Evolutionary conservation across 2,888 invertebrate genomes (phyloP).

Genomic region (Arrhopalites spinosus): DNA sequence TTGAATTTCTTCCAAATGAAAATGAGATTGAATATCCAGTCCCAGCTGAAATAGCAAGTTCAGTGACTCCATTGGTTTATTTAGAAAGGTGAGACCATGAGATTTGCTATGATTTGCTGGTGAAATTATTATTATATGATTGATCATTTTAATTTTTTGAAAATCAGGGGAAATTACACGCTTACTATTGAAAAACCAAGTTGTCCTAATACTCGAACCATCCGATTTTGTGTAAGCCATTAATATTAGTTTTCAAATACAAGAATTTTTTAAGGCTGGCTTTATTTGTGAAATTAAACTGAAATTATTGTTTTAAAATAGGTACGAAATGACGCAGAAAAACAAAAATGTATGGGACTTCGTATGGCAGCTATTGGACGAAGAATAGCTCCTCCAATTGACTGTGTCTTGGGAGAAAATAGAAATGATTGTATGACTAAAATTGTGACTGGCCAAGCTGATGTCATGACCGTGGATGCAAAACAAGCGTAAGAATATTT

Average conservation of each 20-base stretch:
- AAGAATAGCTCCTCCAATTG: conserved; percentile 77
- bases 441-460: conserved; percentile 68
- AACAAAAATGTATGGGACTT: conserved; percentile 75
- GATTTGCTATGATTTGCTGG: too few relatives aligned
- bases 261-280: too few relatives aligned
- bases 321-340: conserved; percentile 68
- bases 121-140: too few relatives aligned
- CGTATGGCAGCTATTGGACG: conserved; percentile 75
- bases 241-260: too few relatives aligned
- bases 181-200: conserved; percentile 59
- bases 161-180: conserved; percentile 59
- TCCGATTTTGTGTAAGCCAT: conserved; percentile 72
- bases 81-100: too few relatives aligned
- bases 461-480: conserved; percentile 73
- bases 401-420: conserved; percentile 71
- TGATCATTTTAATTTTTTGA: too few relatives aligned
- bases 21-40: conserved; percentile 53
- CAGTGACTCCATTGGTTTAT: conserved; percentile 51
- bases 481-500: conserved; percentile 72
- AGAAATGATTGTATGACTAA: conserved; percentile 73
- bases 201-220: conserved; percentile 57
- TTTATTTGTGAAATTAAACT: too few relatives aligned
- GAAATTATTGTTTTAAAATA: too few relatives aligned
- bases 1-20: conserved; percentile 44
- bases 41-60: conserved; percentile 47